Base-by-base conservation (phyloP, 2,113 vertebrate genomes). In the Marmota monax region DNA sequence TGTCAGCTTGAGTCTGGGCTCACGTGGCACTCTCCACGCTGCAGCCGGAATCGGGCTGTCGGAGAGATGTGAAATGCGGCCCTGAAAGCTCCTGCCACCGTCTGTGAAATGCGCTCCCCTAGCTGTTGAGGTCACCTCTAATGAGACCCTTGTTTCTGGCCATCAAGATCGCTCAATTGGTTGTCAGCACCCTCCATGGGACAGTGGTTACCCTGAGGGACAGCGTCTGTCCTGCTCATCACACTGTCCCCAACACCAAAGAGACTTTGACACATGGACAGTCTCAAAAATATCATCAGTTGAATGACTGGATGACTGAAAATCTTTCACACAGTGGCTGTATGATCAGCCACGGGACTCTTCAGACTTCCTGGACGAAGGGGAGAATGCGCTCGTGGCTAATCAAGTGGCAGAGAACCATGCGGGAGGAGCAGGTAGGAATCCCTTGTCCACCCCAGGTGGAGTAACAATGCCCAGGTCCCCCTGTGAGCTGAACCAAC, bases 61-160 rank as follows among this genome's bases (percentile, higher is more conserved):
- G 0, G 0, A 42, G 12, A 45, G 14, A 0, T 25, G 5, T 29
- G 63, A 51, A 65, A 65, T 4, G 10, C 45, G 12, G 2, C 79
- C 34, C 25, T 1, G 16, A 18, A 42, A 70, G 20, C 14, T 22
- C 14, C 23, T 2, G 18, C 56, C 12, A 11, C 20, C 0, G 5
- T 34, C 77, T 80, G 34, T 56, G 32, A 74, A 48, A 34, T 2
- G 0, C 37, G 2, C 58, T 7, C 42, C 37, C 34, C 1, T 0
- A 48, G 69, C 8, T 3, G 4, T 13, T 14, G 0, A 3, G 9
- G 56, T 77, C 25, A 5, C 67, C 13, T 61, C 56, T 39, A 65
- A 4, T 1, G 23, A 0, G 13, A 6, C 27, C 77, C 39, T 29
- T 18, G 4, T 42, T 65, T 16, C 34, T 92, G 77, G 29, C 39